Evolutionary conservation across 2,113 vertebrate species (phyloP), one percentile per base, ranked within the genome.

Genomic region (Hippocampus barbouri): DNA sequence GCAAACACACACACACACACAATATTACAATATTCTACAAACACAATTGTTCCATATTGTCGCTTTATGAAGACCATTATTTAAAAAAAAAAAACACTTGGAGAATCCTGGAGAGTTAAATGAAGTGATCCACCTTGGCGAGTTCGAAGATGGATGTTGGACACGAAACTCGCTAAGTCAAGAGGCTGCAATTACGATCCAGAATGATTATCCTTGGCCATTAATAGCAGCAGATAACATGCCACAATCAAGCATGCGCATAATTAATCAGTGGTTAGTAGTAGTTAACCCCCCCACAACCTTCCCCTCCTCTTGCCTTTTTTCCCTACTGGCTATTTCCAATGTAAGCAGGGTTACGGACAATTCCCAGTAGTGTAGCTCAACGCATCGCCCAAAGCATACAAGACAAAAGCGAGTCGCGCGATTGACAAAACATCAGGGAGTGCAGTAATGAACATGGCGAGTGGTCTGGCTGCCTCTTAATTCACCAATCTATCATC

Each of bases 141-240:
- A 89, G 87, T 92, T 92, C 94, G 91, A 95, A 97, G 95, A 96
- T 94, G 94, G 94, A 95, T 96, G 93, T 92, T 74, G 90, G 94
- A 93, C 91, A 88, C 88, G 82, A 88, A 86, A 94, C 92, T 93
- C 87, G 86, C 92, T 79, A 95, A 95, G 92, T 93, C 43, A 92
- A 88, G 88, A 94, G 94, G 90, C 93, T 94, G 93, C 94, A 95
- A 94, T 96, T 95, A 95, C 94, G 94, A 94, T 96, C 93, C 93
- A 57, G 88, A 91, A 92, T 94, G 96, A 98, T 97, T 96, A 97
- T 98, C 95, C 94, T 85, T 91, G 91, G 89, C 92, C 95, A 94
- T 96, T 97, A 98, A 95, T 94, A 96, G 94, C 94, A 93, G 93
- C 92, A 95, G 94, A 96, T 95, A 95, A 92, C 92, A 89, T 92